A percentile compares a stretch with the other conserved stretches of the same genome.
Evolutionary conservation across 2,797 vertebrate species (phyloP).

Genomic region (Steatocranus sp.): DNA sequence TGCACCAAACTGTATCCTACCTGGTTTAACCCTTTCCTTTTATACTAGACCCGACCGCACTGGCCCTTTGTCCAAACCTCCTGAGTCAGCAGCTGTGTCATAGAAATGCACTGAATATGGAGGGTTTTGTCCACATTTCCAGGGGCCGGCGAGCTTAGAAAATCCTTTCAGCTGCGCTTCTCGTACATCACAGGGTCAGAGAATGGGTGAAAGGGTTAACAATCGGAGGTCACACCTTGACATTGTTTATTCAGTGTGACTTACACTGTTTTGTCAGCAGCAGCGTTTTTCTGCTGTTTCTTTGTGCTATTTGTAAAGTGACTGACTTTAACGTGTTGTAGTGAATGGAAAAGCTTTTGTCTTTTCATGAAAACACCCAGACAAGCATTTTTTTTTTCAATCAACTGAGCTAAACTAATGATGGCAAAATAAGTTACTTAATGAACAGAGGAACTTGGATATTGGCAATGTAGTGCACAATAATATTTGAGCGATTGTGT

Average conservation of each 20-base stretch:
- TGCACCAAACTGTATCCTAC: constrained; percentile 53
- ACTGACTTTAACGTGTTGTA: background rate
- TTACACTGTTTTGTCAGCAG: constrained; percentile 18
- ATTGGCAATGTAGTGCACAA: background rate
- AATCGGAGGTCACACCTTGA: constrained; percentile 35
- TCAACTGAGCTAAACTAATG: background rate
- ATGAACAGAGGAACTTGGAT: background rate
- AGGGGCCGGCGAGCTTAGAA: constrained; percentile 21
- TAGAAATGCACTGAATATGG: constrained; percentile 53
- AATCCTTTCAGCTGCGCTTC: constrained; percentile 26
- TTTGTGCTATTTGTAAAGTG: background rate
- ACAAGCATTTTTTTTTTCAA: background rate
- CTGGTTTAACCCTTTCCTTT: constrained; percentile 64
- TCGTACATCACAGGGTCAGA: constrained; percentile 12
- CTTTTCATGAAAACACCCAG: background rate
- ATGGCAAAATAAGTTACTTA: background rate
- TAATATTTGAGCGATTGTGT: background rate
- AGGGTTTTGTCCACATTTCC: constrained; percentile 30
- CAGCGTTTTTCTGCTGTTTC: background rate
- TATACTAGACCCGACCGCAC: constrained; percentile 47
- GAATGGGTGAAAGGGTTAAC: constrained; percentile 43
- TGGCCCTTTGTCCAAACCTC: constrained; percentile 47
- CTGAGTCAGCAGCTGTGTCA: constrained; percentile 56
- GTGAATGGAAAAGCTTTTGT: background rate
- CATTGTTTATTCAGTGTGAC: constrained; percentile 8